Percentiles rank a stretch among this genome's conserved stretches.
Conservation (phyloP, 2,888 invertebrate genomes). For the Leptinotarsa peninsularis region DNA sequence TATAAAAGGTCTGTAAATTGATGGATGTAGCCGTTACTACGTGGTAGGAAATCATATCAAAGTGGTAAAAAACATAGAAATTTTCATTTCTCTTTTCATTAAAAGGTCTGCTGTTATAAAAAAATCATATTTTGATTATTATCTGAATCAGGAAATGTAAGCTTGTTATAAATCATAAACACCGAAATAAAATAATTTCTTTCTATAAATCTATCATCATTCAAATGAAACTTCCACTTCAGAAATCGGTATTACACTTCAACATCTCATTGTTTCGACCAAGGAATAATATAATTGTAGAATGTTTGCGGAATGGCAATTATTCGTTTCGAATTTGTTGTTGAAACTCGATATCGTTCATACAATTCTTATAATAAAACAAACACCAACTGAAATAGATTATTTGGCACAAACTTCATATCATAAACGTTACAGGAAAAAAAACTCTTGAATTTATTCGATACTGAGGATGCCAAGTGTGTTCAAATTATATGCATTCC, state of each 20-base stretch:
- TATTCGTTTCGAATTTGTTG: constrained; percentile 16
- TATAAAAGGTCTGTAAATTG: no score
- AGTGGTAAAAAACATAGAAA: no score
- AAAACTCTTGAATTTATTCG: constrained; percentile 6
- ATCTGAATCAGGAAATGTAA: no score
- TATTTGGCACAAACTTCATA: constrained; percentile 18
- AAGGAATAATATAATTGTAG: background rate
- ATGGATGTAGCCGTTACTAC: no score
- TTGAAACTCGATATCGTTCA: constrained; percentile 18
- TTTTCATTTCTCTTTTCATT: no score
- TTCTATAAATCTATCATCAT: no score
- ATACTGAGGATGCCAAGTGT: constrained; percentile 8
- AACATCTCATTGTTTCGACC: background rate
- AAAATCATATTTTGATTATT: no score
- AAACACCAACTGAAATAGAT: constrained; percentile 26
- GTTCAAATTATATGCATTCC: background rate
- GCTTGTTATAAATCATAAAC: no score
- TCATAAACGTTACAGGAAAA: constrained; percentile 8
- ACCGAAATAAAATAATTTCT: no score
- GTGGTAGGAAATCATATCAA: no score
- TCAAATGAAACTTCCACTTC: no score
- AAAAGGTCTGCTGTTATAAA: no score
- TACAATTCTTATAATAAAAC: constrained; percentile 22
- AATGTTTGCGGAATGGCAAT: constrained; percentile 4
- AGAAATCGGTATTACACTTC: background rate